phyloP scores from a whole-genome alignment of 2,888 invertebrate species.

The Corbicula japonica region DNA sequence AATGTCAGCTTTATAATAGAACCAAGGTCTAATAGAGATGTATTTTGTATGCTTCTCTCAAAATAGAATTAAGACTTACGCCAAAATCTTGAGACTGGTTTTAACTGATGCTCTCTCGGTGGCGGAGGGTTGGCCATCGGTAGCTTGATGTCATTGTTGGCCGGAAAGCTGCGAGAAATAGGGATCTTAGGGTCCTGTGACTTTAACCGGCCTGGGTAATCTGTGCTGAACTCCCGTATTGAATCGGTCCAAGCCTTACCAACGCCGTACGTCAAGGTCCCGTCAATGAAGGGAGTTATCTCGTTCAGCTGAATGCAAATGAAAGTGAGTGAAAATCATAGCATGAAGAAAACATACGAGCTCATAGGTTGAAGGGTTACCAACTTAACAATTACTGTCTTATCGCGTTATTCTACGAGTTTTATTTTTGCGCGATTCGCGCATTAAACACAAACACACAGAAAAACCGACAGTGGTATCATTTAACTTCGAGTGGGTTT shows the following conservation, averaged over 20 bases:
- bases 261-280: slow-evolving; percentile 98
- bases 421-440: no score
- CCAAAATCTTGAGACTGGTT: slow-evolving; percentile 77
- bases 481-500: no score
- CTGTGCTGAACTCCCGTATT: slow-evolving; percentile 92
- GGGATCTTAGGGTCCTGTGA: slow-evolving; percentile 69
- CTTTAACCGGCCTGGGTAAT: slow-evolving; percentile 90
- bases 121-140: slow-evolving; percentile 80
- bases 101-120: slow-evolving; percentile 73
- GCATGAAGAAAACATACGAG: no score
- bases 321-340: background rate
- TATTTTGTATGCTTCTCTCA: no score
- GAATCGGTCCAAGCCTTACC: slow-evolving; percentile 99
- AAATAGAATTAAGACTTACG: no score
- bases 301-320: slow-evolving; percentile 90
- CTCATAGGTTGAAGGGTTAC: no score
- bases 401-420: no score
- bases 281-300: slow-evolving; percentile 99
- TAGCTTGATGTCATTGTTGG: slow-evolving; percentile 73
- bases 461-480: no score
- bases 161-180: slow-evolving; percentile 72
- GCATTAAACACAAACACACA: no score
- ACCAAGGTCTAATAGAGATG: no score
- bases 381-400: no score
- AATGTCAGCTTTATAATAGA: no score